phyloP scores from a whole-genome alignment of 2,797 vertebrate genomes.

The Sebastes steindachneri region DNA sequence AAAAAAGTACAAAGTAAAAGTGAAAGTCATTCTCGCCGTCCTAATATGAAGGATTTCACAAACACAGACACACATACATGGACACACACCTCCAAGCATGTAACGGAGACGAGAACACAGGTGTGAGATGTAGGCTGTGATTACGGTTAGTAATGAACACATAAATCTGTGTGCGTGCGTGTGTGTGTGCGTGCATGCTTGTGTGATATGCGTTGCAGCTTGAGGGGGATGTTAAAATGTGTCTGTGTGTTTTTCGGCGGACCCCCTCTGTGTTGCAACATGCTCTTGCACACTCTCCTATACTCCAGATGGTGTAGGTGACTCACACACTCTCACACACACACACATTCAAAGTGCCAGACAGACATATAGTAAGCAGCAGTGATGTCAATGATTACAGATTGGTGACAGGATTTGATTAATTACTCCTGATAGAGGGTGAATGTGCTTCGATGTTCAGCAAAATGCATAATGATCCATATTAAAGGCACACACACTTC shows the following conservation, averaged over 20 bases:
- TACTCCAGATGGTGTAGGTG: conserved; percentile 85
- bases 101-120: conserved; percentile 61
- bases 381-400: conserved; percentile 80
- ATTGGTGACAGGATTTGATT: conserved; percentile 82
- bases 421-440: conserved; percentile 77
- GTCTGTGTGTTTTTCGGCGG: conserved; percentile 63
- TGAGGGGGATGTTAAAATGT: conserved; percentile 51
- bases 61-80: conserved; percentile 2
- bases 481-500: conserved; percentile 24
- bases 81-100: conserved; percentile 39
- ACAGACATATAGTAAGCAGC: conserved; percentile 67
- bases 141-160: conserved; percentile 68
- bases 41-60: not conserved
- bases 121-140: conserved; percentile 65
- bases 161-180: conserved; percentile 32
- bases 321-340: conserved; percentile 56
- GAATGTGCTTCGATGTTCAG: conserved; percentile 51
- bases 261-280: conserved; percentile 77
- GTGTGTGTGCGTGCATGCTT: not conserved
- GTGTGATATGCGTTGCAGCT: conserved; percentile 14
- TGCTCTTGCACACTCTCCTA: conserved; percentile 70
- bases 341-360: conserved; percentile 58
- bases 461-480: conserved; percentile 62
- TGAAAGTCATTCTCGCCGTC: not conserved
- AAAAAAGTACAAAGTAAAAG: not conserved